phyloP scores from a whole-genome alignment of 2,797 vertebrate genomes.

The Sebastolobus alascanus region DNA sequence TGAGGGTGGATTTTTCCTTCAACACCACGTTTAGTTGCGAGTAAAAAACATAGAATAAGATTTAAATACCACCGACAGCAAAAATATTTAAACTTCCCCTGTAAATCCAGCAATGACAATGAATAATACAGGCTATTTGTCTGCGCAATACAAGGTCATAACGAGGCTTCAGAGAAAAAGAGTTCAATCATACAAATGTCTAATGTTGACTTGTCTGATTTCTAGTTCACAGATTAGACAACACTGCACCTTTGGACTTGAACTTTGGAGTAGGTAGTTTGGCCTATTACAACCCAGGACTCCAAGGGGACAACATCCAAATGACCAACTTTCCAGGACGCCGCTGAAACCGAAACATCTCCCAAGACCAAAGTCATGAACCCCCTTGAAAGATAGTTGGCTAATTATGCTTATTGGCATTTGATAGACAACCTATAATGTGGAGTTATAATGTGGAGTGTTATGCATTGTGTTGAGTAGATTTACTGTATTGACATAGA shows the following conservation, averaged over 20 bases:
- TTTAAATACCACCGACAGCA: neutral
- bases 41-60: neutral
- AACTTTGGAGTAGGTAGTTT: slow-evolving; percentile 81
- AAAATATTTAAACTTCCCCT: neutral
- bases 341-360: slow-evolving; percentile 39
- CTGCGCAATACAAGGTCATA: neutral
- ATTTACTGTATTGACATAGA: slow-evolving; percentile 44
- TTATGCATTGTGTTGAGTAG: slow-evolving; percentile 20
- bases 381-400: slow-evolving; percentile 21
- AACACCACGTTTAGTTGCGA: neutral
- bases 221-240: slow-evolving; percentile 89
- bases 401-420: neutral
- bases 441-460: neutral
- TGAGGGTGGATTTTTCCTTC: neutral
- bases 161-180: neutral
- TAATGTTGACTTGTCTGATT: slow-evolving; percentile 24
- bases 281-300: slow-evolving; percentile 84
- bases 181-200: neutral
- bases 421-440: slow-evolving; percentile 7
- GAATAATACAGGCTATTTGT: neutral
- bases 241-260: slow-evolving; percentile 82
- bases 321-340: slow-evolving; percentile 79
- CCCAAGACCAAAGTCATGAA: slow-evolving; percentile 36
- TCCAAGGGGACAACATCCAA: slow-evolving; percentile 84
- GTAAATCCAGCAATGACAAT: neutral